These are phyloP conservation scores for Trichoplusia ni DNA, from an alignment of 1,140 invertebrate species.

Conservation along the genomic window DNA sequence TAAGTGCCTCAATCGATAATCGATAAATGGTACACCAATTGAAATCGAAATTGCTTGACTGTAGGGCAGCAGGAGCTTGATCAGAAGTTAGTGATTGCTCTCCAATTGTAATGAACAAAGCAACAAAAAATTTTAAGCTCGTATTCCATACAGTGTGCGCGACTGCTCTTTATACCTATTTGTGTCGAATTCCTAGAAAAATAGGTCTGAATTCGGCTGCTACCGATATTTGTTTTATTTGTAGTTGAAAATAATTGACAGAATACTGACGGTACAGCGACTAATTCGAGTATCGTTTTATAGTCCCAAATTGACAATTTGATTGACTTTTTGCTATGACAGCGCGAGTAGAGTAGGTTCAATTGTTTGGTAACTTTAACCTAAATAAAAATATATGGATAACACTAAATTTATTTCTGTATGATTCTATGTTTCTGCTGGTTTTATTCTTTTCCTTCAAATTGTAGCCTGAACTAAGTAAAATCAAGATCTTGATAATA, in stretches of 20 bases:
- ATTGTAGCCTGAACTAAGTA: too few relatives aligned
- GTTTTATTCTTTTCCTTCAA: too few relatives aligned
- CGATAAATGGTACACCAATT: slow-evolving; percentile 18
- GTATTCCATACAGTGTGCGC: too few relatives aligned
- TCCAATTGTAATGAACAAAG: slow-evolving; percentile 2
- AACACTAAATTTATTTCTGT: too few relatives aligned
- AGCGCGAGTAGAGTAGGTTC: too few relatives aligned
- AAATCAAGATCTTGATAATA: too few relatives aligned
- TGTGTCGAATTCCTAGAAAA: background rate
- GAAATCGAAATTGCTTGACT: slow-evolving; percentile 17
- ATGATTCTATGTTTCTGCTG: too few relatives aligned
- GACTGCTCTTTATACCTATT: slow-evolving; percentile 1
- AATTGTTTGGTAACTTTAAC: too few relatives aligned
- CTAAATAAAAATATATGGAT: too few relatives aligned
- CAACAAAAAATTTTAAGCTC: slow-evolving; percentile 10
- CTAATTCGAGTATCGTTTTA: background rate
- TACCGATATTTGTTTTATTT: background rate
- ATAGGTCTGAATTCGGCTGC: background rate
- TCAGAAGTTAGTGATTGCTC: background rate
- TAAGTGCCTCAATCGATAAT: slow-evolving; percentile 1
- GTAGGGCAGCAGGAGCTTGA: background rate
- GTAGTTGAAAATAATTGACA: background rate
- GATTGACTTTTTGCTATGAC: background rate
- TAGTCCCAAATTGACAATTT: background rate
- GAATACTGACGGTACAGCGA: background rate